Evolutionary conservation across 1,140 invertebrate genomes (phyloP).

Genomic region (Zaprionus africanus): DNA sequence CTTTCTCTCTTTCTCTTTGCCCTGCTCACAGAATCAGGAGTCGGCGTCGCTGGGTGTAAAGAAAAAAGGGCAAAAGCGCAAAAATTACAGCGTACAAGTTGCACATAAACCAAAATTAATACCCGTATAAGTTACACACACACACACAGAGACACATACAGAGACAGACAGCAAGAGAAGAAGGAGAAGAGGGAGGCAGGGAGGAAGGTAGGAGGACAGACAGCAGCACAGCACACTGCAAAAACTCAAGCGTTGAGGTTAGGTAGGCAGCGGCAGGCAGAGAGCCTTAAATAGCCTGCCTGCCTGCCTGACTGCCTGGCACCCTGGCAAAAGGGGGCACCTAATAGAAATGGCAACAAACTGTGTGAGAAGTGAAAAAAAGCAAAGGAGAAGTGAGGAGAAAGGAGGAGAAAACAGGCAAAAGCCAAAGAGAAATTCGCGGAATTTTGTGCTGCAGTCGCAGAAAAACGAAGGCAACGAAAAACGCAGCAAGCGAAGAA

Average conservation of each 20-base stretch:
- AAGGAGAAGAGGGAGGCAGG: neutral
- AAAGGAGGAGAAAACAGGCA: neutral
- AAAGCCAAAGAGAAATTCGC: slow-evolving; percentile 69
- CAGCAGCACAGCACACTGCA: slow-evolving; percentile 3
- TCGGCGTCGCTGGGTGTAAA: slow-evolving; percentile 37
- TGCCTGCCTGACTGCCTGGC: neutral
- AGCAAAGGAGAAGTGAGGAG: neutral
- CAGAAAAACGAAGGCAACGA: slow-evolving; percentile 54
- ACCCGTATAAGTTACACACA: slow-evolving; percentile 67
- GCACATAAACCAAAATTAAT: slow-evolving; percentile 77
- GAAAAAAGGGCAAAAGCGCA: slow-evolving; percentile 41
- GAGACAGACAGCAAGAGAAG: neutral
- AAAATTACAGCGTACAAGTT: slow-evolving; percentile 70
- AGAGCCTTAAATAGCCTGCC: slow-evolving; percentile 41
- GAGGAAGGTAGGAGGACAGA: slow-evolving; percentile 1
- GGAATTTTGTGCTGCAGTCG: slow-evolving; percentile 78
- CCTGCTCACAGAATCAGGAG: slow-evolving; percentile 28
- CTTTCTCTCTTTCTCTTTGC: slow-evolving; percentile 8
- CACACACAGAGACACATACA: slow-evolving; percentile 8
- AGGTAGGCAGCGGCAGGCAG: slow-evolving; percentile 1
- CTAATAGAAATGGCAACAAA: slow-evolving; percentile 57
- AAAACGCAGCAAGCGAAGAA: slow-evolving; percentile 57
- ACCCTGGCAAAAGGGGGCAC: slow-evolving; percentile 5
- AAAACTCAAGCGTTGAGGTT: slow-evolving; percentile 29
- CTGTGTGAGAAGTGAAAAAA: slow-evolving; percentile 12